Evolutionary conservation across 2,888 invertebrate genomes (phyloP), one percentile per base, ranked within the genome.

Genomic region (Coleophora deauratella): DNA sequence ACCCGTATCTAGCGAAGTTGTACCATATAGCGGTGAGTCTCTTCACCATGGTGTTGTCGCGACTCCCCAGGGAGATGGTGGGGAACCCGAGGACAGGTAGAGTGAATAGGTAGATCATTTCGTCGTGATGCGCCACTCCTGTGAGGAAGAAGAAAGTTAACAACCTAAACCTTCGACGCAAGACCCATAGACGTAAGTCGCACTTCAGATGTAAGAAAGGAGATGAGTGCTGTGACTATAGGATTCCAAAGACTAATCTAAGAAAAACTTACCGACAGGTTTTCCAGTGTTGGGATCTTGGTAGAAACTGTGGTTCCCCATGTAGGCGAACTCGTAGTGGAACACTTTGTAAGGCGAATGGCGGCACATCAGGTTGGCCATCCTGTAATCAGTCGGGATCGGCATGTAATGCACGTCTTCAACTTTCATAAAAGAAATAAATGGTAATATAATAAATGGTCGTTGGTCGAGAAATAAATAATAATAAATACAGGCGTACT

Each of bases 101-200:
- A n/a, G 72, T 63, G 57, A 87, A 86, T 30, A 88, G 51, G 55
- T 87, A 88, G 44, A 88, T 67, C 33, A 87, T 54, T 50, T 88
- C 88, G 45, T 88, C 81, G 47, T 78, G 77, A 43, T 81, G 81
- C 1, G 75, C 72, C 2, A 64, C 69, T 0, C 66, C 88, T 87
- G 33, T 0, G 35, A n/a, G 10, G 11, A 21, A 13, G 12, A 33
- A 14, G n/a, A 12, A n/a, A n/a, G n/a, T n/a, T n/a, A 3, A 3
- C 3, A 6, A 21, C 7, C 4, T 14, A 33, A 13, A 2, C 13
- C 13, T 2, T n/a, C n/a, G n/a, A n/a, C n/a, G n/a, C n/a, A n/a
- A n/a, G n/a, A n/a, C n/a, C n/a, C n/a, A n/a, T n/a, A n/a, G n/a
- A n/a, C n/a, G n/a, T n/a, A n/a, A n/a, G n/a, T n/a, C n/a, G n/a